Conservation (phyloP, 2,797 vertebrate species). For the Cynodonichthys magdalenae region DNA sequence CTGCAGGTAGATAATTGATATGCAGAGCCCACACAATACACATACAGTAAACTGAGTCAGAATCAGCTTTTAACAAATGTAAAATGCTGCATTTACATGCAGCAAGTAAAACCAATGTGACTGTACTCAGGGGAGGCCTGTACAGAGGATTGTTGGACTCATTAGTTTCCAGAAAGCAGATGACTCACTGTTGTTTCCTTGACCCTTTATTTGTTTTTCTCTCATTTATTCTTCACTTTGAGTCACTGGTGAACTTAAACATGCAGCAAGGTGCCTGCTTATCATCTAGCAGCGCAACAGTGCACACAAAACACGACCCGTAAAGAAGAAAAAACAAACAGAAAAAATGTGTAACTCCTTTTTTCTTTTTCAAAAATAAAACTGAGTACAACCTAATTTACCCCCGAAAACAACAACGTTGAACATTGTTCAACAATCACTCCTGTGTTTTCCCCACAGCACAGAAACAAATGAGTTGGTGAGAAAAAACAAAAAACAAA, state of each 20-base stretch:
- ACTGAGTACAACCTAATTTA: conserved; percentile 60
- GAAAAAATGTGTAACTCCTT: conserved; percentile 54
- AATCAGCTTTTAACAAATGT: conserved; percentile 22
- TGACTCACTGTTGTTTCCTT: conserved; percentile 74
- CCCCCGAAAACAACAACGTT: conserved; percentile 40
- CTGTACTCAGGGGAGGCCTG: conserved; percentile 56
- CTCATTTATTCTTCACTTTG: conserved; percentile 71
- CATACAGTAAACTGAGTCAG: conserved; percentile 13
- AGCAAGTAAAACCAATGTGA: conserved; percentile 44
- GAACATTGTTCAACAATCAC: conserved; percentile 51
- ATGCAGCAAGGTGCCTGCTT: conserved; percentile 57
- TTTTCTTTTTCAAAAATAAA: conserved; percentile 56
- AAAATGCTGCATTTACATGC: conserved; percentile 56
- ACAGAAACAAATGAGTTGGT: conserved; percentile 65
- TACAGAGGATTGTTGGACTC: conserved; percentile 71
- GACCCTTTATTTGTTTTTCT: conserved; percentile 79
- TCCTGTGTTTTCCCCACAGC: conserved; percentile 56
- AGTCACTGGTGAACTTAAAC: conserved; percentile 60
- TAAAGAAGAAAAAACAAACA: conserved; percentile 43
- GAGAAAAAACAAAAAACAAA: conserved; percentile 36
- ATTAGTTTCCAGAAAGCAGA: conserved; percentile 74
- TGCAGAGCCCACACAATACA: conserved; percentile 3
- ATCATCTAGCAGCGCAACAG: conserved; percentile 58
- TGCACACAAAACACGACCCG: conserved; percentile 32
- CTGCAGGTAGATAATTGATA: conserved; percentile 6